Evolutionary conservation across 2,797 vertebrate species (phyloP), one percentile per base, ranked within the genome.

Genomic region (Mergus octosetaceus): DNA sequence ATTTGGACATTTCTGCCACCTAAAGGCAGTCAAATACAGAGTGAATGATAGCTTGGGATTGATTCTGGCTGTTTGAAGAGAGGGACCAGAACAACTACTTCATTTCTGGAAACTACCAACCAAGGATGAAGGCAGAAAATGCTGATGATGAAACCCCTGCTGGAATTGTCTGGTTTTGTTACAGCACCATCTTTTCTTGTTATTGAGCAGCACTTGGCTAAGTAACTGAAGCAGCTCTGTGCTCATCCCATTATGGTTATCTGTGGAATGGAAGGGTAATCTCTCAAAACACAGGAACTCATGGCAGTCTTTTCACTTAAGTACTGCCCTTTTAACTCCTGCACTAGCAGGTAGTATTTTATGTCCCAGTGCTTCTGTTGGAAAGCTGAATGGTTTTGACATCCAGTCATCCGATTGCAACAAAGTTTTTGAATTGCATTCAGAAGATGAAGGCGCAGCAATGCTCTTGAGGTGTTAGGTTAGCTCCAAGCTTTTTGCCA

Each of bases 1-100:
- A 47, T 58, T 61, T 70, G 79, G 82, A 32, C 30, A 9, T 94
- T 87, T 61, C 69, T 91, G 79, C 75, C 79, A 56, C 75, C 87
- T 82, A 24, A 89, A 92, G 90, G 69, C 89, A 73, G 60, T 43
- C 60, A 43, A 61, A 28, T 8, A 49, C 22, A 27, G 82, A 64
- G 56, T 2, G 4, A 19, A 10, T 0, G 1, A 34, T 36, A 6
- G 28, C 32, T 87, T 34, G 25, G 51, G 39, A 51, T 54, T 8
- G 34, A 54, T 4, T 17, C 21, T 3, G 13, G 3, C 60, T 10
- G 38, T 7, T 51, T 34, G 11, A 34, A 38, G 64, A 70, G 68
- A 66, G 13, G 38, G 43, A n/a, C 24, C 34, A 45, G 24, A 79
- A 11, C 19, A 2, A 19, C 36, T 61, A 3, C 41, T 8, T 81